phyloP scores from a whole-genome alignment of 2,888 invertebrate species.

The Drosophila emarginata region DNA sequence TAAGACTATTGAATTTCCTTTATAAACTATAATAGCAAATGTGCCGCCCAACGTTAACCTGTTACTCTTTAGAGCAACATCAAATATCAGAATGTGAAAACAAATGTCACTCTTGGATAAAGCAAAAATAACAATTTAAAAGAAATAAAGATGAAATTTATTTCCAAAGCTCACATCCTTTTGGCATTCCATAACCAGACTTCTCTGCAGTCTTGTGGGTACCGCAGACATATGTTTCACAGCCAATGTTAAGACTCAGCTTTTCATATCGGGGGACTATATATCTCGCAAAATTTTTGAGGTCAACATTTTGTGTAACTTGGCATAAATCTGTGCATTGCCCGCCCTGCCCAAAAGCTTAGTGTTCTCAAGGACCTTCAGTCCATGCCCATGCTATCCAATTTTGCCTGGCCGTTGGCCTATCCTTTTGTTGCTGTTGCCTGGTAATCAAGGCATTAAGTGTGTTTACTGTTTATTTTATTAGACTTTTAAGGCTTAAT shows the following conservation, averaged over 20 bases:
- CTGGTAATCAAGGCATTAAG: conserved; percentile 79
- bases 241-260: conserved; percentile 30
- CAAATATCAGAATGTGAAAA: no score
- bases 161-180: conserved; percentile 14
- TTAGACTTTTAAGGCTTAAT: conserved; percentile 77
- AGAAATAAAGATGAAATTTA: not conserved
- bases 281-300: conserved; percentile 53
- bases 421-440: conserved; percentile 17
- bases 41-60: no score
- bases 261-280: not conserved
- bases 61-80: no score
- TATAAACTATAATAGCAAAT: no score
- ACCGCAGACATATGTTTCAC: conserved; percentile 51
- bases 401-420: conserved; percentile 12
- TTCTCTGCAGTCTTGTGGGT: conserved; percentile 9
- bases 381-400: conserved; percentile 10
- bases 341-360: conserved; percentile 22
- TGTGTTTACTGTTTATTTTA: conserved; percentile 79
- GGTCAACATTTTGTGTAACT: conserved; percentile 51
- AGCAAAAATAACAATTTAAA: not conserved
- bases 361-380: conserved; percentile 31
- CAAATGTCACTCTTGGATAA: no score
- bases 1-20: no score
- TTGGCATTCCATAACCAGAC: conserved; percentile 13
- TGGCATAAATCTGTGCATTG: conserved; percentile 62